phyloP scores from a whole-genome alignment of 2,797 vertebrate species.

The Dendrocincla fuliginosa region DNA sequence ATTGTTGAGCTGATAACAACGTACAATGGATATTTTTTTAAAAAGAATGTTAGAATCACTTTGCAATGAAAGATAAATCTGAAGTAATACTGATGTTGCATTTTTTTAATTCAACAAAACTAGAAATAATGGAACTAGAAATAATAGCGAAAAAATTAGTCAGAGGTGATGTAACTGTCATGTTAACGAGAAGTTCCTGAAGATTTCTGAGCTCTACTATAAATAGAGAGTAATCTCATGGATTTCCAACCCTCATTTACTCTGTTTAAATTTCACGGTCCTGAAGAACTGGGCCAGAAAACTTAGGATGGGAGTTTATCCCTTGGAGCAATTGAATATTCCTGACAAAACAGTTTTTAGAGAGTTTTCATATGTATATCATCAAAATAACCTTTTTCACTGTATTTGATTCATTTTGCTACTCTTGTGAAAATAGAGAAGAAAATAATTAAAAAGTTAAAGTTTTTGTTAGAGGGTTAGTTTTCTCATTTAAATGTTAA shows the following conservation, averaged over 20 bases:
- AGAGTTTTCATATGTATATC: neutral
- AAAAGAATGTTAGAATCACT: neutral
- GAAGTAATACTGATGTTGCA: neutral
- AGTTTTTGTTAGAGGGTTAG: neutral
- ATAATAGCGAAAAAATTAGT: slow-evolving; percentile 9
- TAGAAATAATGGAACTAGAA: neutral
- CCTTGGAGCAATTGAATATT: neutral
- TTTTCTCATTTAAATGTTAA: neutral
- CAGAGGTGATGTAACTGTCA: neutral
- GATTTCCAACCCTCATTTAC: neutral
- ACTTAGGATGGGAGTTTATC: neutral
- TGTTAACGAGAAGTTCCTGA: neutral
- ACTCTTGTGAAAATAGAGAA: neutral
- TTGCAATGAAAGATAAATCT: neutral
- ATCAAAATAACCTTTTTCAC: neutral
- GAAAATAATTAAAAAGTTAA: neutral
- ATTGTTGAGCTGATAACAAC: neutral
- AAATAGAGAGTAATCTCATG: neutral
- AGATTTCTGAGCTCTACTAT: neutral
- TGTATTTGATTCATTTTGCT: neutral
- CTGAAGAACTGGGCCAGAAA: neutral
- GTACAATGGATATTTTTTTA: neutral
- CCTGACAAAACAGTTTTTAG: neutral
- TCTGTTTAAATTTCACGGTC: neutral
- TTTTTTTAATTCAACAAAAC: neutral